Conservation (phyloP, 2,888 invertebrate species). For the Blastobasis lacticolella region DNA sequence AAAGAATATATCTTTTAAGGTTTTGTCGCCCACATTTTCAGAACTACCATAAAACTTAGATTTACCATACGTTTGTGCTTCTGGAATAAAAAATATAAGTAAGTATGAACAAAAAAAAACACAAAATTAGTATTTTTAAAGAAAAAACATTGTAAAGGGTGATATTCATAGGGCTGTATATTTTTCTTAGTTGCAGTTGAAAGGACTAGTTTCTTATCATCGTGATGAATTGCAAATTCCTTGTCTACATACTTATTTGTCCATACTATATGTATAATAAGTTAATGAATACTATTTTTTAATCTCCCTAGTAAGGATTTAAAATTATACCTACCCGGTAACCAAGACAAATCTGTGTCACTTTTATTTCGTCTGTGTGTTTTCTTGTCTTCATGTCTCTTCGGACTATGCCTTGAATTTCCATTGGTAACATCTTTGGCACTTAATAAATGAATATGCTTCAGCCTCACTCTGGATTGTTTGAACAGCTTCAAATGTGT, state of each 20-base stretch:
- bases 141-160: no score
- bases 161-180: no score
- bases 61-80: constrained; percentile 64
- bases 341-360: constrained; percentile 82
- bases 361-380: constrained; percentile 81
- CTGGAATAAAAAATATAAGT: constrained; percentile 28
- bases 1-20: constrained; percentile 83
- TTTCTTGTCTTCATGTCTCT: constrained; percentile 62
- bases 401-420: constrained; percentile 50
- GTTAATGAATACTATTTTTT: no score
- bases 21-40: constrained; percentile 51
- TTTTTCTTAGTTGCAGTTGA: no score
- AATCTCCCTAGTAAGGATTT: no score
- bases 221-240: no score
- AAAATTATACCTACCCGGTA: constrained; percentile 52
- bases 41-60: constrained; percentile 77
- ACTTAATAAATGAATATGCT: constrained; percentile 58
- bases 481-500: constrained; percentile 91
- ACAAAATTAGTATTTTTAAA: no score
- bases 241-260: no score
- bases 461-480: constrained; percentile 78
- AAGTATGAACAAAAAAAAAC: no score
- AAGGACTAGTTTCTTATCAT: no score
- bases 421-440: constrained; percentile 59
- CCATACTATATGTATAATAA: no score